phyloP scores from a whole-genome alignment of 2,113 vertebrate species.

The Oxygymnocypris stewartii region DNA sequence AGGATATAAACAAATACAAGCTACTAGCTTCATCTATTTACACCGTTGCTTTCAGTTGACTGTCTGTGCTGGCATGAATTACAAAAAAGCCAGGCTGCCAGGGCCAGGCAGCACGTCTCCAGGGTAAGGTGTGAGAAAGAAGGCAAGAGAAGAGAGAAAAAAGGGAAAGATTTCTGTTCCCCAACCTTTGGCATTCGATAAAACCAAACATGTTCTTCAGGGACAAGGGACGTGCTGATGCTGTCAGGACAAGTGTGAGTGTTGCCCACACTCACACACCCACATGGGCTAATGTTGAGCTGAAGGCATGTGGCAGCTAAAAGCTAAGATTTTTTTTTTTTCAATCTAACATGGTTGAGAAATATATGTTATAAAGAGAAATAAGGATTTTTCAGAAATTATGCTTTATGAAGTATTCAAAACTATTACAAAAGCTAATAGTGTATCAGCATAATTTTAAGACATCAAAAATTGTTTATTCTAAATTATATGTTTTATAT shows the following conservation, averaged over 20 bases:
- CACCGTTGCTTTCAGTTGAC: conserved; percentile 18
- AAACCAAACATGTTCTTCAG: conserved; percentile 42
- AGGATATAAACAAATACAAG: conserved; percentile 18
- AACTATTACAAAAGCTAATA: neutral
- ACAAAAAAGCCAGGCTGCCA: conserved; percentile 3
- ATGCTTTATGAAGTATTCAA: neutral
- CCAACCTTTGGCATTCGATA: conserved; percentile 35
- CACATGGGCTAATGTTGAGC: conserved; percentile 28
- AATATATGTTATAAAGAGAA: neutral
- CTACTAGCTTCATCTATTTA: conserved; percentile 12
- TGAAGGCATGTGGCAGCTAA: conserved; percentile 35
- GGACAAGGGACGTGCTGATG: conserved; percentile 40
- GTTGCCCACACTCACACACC: conserved; percentile 19
- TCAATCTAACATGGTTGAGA: neutral
- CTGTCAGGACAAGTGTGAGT: conserved; percentile 23
- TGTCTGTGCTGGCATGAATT: conserved; percentile 20
- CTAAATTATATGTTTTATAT: neutral
- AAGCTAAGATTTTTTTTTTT: neutral
- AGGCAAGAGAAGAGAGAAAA: conserved; percentile 21
- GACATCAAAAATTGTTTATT: neutral
- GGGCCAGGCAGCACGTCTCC: conserved; percentile 4
- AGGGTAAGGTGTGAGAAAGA: conserved; percentile 5
- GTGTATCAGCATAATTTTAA: neutral
- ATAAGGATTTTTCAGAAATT: neutral
- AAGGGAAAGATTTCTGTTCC: conserved; percentile 30